These are phyloP conservation scores for Lymantria monacha DNA, from an alignment of 2,888 invertebrate genomes.

Conservation along the genomic window DNA sequence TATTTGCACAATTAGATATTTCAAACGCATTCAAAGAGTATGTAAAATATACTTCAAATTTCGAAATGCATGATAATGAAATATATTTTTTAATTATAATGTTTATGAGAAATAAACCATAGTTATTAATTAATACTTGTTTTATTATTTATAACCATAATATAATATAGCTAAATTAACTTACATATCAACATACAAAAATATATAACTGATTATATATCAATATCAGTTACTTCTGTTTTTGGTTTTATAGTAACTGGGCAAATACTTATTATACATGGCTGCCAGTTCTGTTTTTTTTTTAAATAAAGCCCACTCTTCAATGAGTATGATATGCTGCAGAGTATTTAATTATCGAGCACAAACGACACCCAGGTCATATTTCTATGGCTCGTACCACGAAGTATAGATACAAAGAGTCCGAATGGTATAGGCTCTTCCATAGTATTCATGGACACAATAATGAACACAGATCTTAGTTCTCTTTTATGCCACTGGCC, in stretches of 20 bases:
- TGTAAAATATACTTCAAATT: constrained; percentile 66
- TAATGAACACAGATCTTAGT: too few relatives aligned
- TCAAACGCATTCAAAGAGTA: constrained; percentile 72
- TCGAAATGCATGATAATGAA: constrained; percentile 53
- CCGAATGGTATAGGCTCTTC: too few relatives aligned
- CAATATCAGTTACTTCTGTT: constrained; percentile 26
- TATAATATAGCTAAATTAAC: constrained; percentile 10
- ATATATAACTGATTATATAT: constrained; percentile 6
- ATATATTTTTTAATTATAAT: constrained; percentile 15
- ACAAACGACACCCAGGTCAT: too few relatives aligned
- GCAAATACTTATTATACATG: background rate
- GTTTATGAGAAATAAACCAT: constrained; percentile 24
- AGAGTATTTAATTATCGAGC: too few relatives aligned
- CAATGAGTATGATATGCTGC: too few relatives aligned
- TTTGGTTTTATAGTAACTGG: constrained; percentile 34
- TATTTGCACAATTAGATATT: background rate
- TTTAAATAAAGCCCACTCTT: too few relatives aligned
- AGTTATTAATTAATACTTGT: constrained; percentile 22
- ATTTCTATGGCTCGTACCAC: too few relatives aligned
- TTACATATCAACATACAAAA: constrained; percentile 18
- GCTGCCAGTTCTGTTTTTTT: too few relatives aligned
- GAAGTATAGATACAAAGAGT: too few relatives aligned
- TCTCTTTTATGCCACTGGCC: too few relatives aligned
- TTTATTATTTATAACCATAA: constrained; percentile 20
- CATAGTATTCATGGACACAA: too few relatives aligned